Evolutionary conservation across 2,888 invertebrate genomes (phyloP).

Genomic region (Mallateleia sp.): DNA sequence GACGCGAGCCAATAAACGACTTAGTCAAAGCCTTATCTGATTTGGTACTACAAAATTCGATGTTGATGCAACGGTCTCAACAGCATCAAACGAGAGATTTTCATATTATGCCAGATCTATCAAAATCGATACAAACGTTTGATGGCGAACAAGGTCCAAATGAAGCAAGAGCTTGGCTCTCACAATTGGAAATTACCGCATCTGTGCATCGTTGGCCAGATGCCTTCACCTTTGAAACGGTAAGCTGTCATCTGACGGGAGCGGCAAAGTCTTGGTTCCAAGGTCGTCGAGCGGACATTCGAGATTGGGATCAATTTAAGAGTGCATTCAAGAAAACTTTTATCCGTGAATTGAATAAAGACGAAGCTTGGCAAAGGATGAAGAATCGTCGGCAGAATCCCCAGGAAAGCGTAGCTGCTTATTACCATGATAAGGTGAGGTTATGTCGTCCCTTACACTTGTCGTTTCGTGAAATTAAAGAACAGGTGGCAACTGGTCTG

Average conservation of each 20-base stretch:
- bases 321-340: slow-evolving; percentile 17
- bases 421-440: too few relatives aligned
- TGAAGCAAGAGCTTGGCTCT: slow-evolving; percentile 46
- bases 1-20: too few relatives aligned
- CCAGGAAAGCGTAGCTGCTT: slow-evolving; percentile 43
- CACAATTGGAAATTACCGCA: slow-evolving; percentile 58
- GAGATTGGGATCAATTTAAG: slow-evolving; percentile 19
- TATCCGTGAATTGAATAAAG: slow-evolving; percentile 43
- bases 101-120: slow-evolving; percentile 50
- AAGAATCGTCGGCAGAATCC: slow-evolving; percentile 34
- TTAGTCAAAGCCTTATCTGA: too few relatives aligned
- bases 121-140: slow-evolving; percentile 62
- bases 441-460: slow-evolving; percentile 44
- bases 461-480: slow-evolving; percentile 52
- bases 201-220: too few relatives aligned
- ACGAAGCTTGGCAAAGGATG: slow-evolving; percentile 62
- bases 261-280: too few relatives aligned
- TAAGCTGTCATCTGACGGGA: too few relatives aligned
- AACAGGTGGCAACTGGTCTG: slow-evolving; percentile 56
- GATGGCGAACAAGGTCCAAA: slow-evolving; percentile 25
- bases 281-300: too few relatives aligned
- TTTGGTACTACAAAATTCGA: too few relatives aligned
- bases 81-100: too few relatives aligned
- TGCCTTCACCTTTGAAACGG: too few relatives aligned
- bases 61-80: too few relatives aligned